These are phyloP conservation scores for Gasterosteus aculeatus DNA, from an alignment of 2,113 vertebrate genomes.

Conservation along the genomic window DNA sequence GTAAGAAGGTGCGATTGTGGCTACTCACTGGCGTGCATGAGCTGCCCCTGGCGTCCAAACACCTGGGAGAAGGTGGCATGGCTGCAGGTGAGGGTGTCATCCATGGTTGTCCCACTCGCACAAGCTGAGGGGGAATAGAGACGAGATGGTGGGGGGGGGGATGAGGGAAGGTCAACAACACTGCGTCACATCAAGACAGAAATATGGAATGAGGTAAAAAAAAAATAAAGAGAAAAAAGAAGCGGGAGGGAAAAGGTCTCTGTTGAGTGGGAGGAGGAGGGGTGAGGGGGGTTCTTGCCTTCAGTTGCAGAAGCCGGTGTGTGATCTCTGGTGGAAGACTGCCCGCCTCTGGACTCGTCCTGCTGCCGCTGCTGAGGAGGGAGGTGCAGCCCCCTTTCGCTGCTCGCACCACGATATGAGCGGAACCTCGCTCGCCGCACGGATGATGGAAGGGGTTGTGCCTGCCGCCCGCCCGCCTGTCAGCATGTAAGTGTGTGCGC, in stretches of 20 bases:
- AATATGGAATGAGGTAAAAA: neutral
- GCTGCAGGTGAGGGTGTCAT: constrained; percentile 82
- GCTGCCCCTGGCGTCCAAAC: constrained; percentile 84
- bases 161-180: constrained; percentile 59
- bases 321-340: constrained; percentile 49
- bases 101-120: constrained; percentile 70
- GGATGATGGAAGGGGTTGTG: constrained; percentile 62
- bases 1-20: constrained; percentile 8
- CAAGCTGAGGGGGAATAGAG: constrained; percentile 25
- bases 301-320: constrained; percentile 46
- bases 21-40: constrained; percentile 85
- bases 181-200: constrained; percentile 61
- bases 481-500: constrained; percentile 47
- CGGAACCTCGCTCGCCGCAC: constrained; percentile 56
- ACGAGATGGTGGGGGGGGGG: neutral
- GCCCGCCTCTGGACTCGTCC: constrained; percentile 53
- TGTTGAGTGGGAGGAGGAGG: neutral
- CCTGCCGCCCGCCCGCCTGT: constrained; percentile 26
- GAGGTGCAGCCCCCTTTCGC: constrained; percentile 42
- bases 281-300: constrained; percentile 47
- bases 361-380: constrained; percentile 53
- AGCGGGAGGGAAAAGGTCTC: neutral
- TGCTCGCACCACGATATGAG: constrained; percentile 57
- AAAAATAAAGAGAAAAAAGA: neutral
- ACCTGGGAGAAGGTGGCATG: constrained; percentile 83